Evolutionary conservation across 2,888 invertebrate genomes (phyloP).

Genomic region (Cantharis rustica): DNA sequence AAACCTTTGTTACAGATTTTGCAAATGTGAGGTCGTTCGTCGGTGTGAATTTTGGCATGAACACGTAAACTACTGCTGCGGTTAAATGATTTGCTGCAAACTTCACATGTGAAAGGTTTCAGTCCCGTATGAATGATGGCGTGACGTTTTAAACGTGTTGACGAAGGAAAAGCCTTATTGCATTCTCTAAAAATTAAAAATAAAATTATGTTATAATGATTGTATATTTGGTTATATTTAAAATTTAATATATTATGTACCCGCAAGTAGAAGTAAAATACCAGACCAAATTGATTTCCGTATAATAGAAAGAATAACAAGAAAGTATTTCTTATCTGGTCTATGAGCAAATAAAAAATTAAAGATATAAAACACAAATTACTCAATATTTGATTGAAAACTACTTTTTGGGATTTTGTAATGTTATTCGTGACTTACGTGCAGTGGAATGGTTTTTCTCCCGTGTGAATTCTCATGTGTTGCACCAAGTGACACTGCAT

Average conservation of each 20-base stretch:
- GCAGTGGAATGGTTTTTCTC: slow-evolving; percentile 46
- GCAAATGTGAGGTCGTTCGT: slow-evolving; percentile 44
- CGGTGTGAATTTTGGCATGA: slow-evolving; percentile 45
- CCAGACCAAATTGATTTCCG: too few relatives aligned
- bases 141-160: slow-evolving; percentile 43
- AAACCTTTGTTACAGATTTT: slow-evolving; percentile 44
- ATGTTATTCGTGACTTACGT: slow-evolving; percentile 18
- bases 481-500: slow-evolving; percentile 49
- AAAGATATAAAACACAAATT: too few relatives aligned
- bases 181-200: slow-evolving; percentile 35
- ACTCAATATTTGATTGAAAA: too few relatives aligned
- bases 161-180: slow-evolving; percentile 42
- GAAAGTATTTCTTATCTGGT: too few relatives aligned
- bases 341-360: too few relatives aligned
- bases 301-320: too few relatives aligned
- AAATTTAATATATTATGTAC: too few relatives aligned
- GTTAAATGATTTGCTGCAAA: slow-evolving; percentile 44
- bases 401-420: too few relatives aligned
- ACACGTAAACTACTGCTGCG: slow-evolving; percentile 44
- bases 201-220: background rate
- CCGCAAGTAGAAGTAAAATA: too few relatives aligned
- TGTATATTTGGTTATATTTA: too few relatives aligned
- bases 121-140: slow-evolving; percentile 43
- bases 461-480: slow-evolving; percentile 46
- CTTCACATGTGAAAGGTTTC: slow-evolving; percentile 44